phyloP scores from a whole-genome alignment of 2,113 vertebrate species.

The Uria lomvia region DNA sequence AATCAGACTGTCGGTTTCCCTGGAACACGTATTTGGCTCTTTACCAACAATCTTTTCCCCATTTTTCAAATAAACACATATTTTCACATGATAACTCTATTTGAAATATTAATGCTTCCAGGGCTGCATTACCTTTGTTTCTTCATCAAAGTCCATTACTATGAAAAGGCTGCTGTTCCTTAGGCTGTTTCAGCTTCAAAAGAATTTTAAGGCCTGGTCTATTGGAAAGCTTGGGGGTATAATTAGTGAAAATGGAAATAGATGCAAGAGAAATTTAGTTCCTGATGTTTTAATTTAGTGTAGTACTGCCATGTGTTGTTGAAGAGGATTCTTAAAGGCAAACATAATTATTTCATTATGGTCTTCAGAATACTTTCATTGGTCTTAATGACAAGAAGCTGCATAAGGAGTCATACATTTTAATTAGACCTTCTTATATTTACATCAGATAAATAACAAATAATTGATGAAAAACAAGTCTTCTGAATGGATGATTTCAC shows the following conservation, averaged over 20 bases:
- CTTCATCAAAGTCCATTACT: constrained; percentile 78
- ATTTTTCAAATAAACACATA: constrained; percentile 56
- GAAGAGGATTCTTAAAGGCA: constrained; percentile 80
- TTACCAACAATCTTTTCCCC: constrained; percentile 16
- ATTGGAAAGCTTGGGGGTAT: constrained; percentile 82
- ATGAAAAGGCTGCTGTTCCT: constrained; percentile 68
- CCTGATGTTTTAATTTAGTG: constrained; percentile 82
- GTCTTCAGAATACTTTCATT: constrained; percentile 73
- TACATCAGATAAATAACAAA: constrained; percentile 81
- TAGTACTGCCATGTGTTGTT: constrained; percentile 73
- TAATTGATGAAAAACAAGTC: constrained; percentile 78
- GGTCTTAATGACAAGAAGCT: constrained; percentile 77
- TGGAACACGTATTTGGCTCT: constrained; percentile 32
- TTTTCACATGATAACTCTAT: constrained; percentile 54
- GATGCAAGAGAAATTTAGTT: constrained; percentile 78
- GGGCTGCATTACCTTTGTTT: constrained; percentile 68
- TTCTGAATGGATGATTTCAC: constrained; percentile 73
- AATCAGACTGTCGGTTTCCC: constrained; percentile 35
- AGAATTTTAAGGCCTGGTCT: constrained; percentile 81
- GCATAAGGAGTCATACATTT: constrained; percentile 74
- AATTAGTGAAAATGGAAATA: constrained; percentile 86
- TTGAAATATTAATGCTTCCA: constrained; percentile 67
- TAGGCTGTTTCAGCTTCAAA: constrained; percentile 79
- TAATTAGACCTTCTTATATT: constrained; percentile 77
- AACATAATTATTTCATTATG: constrained; percentile 84